A percentile compares a stretch with the other conserved stretches of the same genome.
Evolutionary conservation across 2,113 vertebrate genomes (phyloP).

Genomic region (Zosterops lateralis): DNA sequence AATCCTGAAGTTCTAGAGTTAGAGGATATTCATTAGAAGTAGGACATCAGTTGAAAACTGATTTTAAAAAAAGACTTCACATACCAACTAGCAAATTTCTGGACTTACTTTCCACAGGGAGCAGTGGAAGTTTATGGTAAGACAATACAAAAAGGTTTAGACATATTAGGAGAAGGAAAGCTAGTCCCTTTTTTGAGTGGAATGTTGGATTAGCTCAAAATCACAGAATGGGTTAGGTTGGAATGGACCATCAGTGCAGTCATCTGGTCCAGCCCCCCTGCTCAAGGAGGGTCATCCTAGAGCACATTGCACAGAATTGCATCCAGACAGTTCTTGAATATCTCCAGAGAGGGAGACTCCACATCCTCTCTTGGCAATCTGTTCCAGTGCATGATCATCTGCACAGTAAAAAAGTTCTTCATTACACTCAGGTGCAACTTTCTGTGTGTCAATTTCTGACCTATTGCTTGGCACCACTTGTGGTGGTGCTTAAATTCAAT

Average conservation of each 20-base stretch:
- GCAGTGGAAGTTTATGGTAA: background rate
- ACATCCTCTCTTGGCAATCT: background rate
- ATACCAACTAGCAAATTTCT: background rate
- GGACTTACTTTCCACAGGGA: background rate
- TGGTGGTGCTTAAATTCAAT: too few species aligned
- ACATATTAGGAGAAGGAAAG: background rate
- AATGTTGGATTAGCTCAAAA: background rate
- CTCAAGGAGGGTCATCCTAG: background rate
- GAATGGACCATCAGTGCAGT: background rate
- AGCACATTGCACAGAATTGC: background rate
- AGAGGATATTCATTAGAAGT: background rate
- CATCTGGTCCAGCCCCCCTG: background rate
- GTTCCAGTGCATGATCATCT: background rate
- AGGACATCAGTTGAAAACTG: background rate
- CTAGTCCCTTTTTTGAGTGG: background rate
- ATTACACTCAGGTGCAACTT: background rate
- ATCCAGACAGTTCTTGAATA: background rate
- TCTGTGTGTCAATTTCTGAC: background rate
- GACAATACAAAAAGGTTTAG: background rate
- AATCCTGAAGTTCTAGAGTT: background rate
- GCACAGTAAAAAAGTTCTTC: background rate
- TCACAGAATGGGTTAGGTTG: background rate
- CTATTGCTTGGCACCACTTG: background rate
- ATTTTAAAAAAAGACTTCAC: background rate
- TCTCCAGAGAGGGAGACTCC: background rate